Evolutionary conservation across 2,888 invertebrate genomes (phyloP), one percentile per base, ranked within the genome.

Genomic region (Drosophila stalkeri): DNA sequence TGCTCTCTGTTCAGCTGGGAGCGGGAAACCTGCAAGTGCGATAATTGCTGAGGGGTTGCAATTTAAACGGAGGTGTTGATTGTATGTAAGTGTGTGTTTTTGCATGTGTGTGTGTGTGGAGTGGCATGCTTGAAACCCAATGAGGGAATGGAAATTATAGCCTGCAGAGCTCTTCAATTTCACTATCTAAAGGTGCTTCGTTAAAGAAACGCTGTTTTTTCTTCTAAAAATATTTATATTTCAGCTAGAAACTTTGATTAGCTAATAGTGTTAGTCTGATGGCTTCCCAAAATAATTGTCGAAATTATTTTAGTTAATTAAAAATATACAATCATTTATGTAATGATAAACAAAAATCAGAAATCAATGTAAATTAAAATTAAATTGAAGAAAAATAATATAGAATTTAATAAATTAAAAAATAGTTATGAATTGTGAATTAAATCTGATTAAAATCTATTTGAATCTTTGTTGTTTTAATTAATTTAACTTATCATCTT

Each of bases 41-140:
- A 78, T 80, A 78, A 78, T 80, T 78, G 78, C 68, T 64, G 63
- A 54, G 64, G 72, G 77, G 72, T 72, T 67, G 62, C 57, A 56
- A 75, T n/a, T 66, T 64, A 55, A 61, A 55, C 49, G 33, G 33
- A 64, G 59, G 67, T 80, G 77, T 55, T 75, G 75, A 66, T 57
- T 72, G 70, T 67, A 33, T 33, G 27, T 16, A 27, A 46, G 11
- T 18, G 27, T 14, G 5, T 56, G 16, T 7, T 2, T 14, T 14
- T 39, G 11, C 16, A 11, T 41, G 27, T 55, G 12, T 27, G 16
- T 54, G n/a, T 39, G 54, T 9, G 23, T 3, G 37, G 37, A 12
- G 12, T 12, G 18, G 20, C 44, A 31, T 57, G n/a, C 43, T n/a
- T 62, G n/a, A 23, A 6, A 41, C 18, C 23, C 52, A 23, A 44